Evolutionary conservation across 2,113 vertebrate genomes (phyloP).

Genomic region (Potamarius usumacintae): DNA sequence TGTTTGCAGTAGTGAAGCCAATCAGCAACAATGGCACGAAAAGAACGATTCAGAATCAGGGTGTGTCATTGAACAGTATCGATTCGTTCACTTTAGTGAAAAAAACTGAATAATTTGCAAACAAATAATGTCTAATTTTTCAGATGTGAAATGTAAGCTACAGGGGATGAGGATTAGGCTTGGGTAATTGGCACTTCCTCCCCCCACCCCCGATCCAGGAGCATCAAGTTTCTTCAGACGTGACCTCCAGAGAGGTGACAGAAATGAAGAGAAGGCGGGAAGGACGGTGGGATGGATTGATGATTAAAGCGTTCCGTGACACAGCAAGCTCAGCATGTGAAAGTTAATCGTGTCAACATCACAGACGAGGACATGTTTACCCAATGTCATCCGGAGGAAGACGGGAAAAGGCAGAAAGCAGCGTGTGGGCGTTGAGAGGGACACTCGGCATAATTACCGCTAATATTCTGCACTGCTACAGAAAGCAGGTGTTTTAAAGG

Average conservation of each 20-base stretch:
- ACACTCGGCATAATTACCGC: constrained; percentile 35
- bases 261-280: constrained; percentile 16
- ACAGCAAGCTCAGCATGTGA: constrained; percentile 47
- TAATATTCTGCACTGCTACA: constrained; percentile 12
- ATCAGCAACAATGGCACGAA: background rate
- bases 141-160: background rate
- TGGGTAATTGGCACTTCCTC: constrained; percentile 42
- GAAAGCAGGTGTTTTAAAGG: constrained; percentile 39
- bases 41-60: background rate
- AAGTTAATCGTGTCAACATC: constrained; percentile 59
- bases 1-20: background rate
- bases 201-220: constrained; percentile 17
- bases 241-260: constrained; percentile 46
- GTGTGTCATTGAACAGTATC: background rate
- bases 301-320: constrained; percentile 53
- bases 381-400: constrained; percentile 54
- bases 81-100: background rate
- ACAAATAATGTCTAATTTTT: background rate
- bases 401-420: constrained; percentile 32
- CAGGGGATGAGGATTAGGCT: background rate
- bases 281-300: constrained; percentile 27
- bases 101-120: background rate
- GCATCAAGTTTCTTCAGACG: constrained; percentile 43
- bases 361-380: constrained; percentile 55
- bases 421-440: constrained; percentile 19